Base-by-base conservation (phyloP, 2,113 vertebrate genomes). In the Prochilodus magdalenae region DNA sequence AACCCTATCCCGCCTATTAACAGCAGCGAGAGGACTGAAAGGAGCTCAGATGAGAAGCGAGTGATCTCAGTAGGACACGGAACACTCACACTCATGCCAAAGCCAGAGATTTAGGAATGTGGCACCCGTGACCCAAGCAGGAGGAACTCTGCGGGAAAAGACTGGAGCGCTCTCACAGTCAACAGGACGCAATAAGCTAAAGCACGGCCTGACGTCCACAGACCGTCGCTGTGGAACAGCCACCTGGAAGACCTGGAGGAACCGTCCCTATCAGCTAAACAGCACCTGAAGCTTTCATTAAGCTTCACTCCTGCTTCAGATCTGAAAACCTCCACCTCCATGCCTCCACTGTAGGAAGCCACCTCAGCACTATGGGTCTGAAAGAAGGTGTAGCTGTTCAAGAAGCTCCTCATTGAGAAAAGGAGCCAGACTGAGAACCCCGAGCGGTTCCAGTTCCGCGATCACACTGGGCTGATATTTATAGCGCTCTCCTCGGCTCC, bases 121-220 rank as follows among this genome's bases (percentile, higher is more conserved):
- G 82, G 33, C 77, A 73, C 80, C 63, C 85, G 82, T 81, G 85
- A 88, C 86, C 77, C 10, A 62, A 84, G 84, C 88, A 83, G 80
- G 36, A 47, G 59, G 53, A 36, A 59, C 1, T 26, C 40, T 29
- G 30, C 6, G 63, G 22, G 40, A 73, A 53, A 72, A 0, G 55
- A 30, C 49, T 26, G 20, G 53, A 33, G 24, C 26, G 10, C 26
- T 36, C 57, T 22, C 30, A 57, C 16, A 74, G 27, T 40, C 73
- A 74, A 14, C 70, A 81, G 49, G 16, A 51, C 13, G 53, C 4
- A 13, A 55, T 5, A 13, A 14, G 51, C 51, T 14, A 3, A 55
- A 55, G 16, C 18, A 55, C 2, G 14, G 18, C 14, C 51, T 49
- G 51, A 22, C 14, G 53, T 20, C 20, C 53, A 55, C 53, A 22